Base-by-base conservation (phyloP, 2,797 vertebrate species). In the Enteromius mattozi region DNA sequence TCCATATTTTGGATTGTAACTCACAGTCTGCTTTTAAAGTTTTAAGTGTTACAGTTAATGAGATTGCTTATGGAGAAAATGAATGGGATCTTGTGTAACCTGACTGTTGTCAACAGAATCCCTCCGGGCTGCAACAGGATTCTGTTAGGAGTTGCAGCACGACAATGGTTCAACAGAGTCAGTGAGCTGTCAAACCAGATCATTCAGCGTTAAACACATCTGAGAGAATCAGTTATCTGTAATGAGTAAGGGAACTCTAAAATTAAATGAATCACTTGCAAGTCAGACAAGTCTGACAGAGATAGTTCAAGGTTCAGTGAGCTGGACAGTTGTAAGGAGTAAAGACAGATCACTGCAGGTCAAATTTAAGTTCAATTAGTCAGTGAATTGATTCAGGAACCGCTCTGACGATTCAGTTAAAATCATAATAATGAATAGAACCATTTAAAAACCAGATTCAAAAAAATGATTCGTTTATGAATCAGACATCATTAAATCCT, bases 21-120 rank as follows among this genome's bases (percentile, higher is more conserved):
- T 76, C 21, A 75, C 45, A 33, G 51, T 76, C 30, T 35, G 74
- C 21, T 69, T 68, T 76, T 16, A 76, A 37, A 56, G 12, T 12
- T n/a, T 24, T 56, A 16, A 16, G 8, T 9, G 8, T 61, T 40
- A 14, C 4, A 0, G 2, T 56, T 59, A 76, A 40, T 40, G 30
- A 0, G 35, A 24, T 40, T 8, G 1, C 33, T n/a, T 8, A 7
- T 17, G 19, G 4, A 40, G 54, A 77, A 77, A 61, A 40, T 24
- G 4, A 40, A 40, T 13, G 19, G 35, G 35, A 69, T 40, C 21
- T 69, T 40, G 16, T n/a, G 7, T 6, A 35, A 19, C 63, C 63
- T 3, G 14, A 9, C 6, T 33, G 27, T 33, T 30, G 10, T n/a
- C 33, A 40, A 68, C 19, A 77, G 21, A 77, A 24, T 40, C 6